A percentile compares a stretch with the other conserved stretches of the same genome.
Evolutionary conservation across 2,888 invertebrate species (phyloP).

Genomic region (Philereme vetulata): DNA sequence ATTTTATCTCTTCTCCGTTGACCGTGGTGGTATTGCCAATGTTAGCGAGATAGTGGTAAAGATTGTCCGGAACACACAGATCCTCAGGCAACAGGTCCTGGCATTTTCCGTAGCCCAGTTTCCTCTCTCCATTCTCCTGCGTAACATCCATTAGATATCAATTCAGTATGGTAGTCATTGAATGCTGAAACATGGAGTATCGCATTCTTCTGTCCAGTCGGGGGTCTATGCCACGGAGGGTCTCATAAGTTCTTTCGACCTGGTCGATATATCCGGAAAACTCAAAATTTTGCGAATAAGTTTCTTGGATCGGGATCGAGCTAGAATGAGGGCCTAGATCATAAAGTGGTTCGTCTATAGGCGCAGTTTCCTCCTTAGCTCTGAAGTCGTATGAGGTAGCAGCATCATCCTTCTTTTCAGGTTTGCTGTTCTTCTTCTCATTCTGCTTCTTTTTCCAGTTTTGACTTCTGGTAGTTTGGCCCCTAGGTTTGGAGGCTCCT

Average conservation of each 20-base stretch:
- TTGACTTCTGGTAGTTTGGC: no score
- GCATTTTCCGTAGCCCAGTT: conserved; percentile 17
- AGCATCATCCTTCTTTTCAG: conserved; percentile 25
- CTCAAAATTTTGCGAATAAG: conserved; percentile 37
- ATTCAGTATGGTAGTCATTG: conserved; percentile 36
- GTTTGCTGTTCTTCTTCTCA: conserved; percentile 10
- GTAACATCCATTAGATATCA: conserved; percentile 33
- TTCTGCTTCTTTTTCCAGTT: no score
- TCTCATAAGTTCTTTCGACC: conserved; percentile 37
- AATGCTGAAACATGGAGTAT: conserved; percentile 40
- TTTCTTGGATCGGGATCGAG: conserved; percentile 36
- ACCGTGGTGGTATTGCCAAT: conserved; percentile 35
- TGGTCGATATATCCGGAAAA: conserved; percentile 37
- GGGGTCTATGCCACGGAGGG: conserved; percentile 36
- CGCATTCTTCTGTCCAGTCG: conserved; percentile 33
- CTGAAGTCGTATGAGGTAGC: conserved; percentile 30
- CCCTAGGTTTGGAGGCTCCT: no score
- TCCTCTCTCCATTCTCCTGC: conserved; percentile 32
- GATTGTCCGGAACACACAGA: conserved; percentile 31
- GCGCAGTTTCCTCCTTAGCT: conserved; percentile 34
- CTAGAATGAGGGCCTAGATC: conserved; percentile 40
- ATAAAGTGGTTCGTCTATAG: conserved; percentile 40
- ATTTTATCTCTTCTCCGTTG: conserved; percentile 29
- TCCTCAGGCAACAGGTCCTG: conserved; percentile 36
- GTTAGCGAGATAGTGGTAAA: conserved; percentile 29